Evolutionary conservation across 2,113 vertebrate species (phyloP).

Genomic region (Dicrurus megarhynchus): DNA sequence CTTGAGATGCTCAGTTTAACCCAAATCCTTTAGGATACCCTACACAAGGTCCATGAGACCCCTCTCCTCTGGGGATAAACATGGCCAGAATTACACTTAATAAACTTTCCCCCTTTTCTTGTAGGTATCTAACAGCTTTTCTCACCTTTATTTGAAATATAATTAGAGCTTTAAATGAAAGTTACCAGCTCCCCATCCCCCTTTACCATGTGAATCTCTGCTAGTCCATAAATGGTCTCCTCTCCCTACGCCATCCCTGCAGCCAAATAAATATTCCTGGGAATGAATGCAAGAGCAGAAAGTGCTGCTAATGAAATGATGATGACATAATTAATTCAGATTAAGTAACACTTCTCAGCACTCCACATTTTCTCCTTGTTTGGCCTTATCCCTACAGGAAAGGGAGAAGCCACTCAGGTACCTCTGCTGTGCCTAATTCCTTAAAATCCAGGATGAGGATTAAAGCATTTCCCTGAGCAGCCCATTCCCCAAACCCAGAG

Average conservation of each 20-base stretch:
- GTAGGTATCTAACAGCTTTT: background rate
- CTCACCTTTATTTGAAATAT: background rate
- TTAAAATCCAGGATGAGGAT: background rate
- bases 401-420: background rate
- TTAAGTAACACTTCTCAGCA: background rate
- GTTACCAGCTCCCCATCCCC: background rate
- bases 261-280: background rate
- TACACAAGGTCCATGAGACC: background rate
- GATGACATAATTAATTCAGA: background rate
- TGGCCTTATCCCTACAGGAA: background rate
- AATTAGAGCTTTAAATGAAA: background rate
- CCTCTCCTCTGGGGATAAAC: background rate
- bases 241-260: background rate
- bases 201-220: background rate
- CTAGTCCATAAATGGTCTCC: background rate
- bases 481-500: background rate
- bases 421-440: background rate
- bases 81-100: background rate
- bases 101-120: background rate
- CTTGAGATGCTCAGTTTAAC: background rate
- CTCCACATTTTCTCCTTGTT: background rate
- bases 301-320: background rate
- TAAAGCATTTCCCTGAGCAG: background rate
- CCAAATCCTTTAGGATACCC: background rate
- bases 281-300: background rate